Conservation (phyloP, 2,797 vertebrate species). For the Poeciliopsis turneri region DNA sequence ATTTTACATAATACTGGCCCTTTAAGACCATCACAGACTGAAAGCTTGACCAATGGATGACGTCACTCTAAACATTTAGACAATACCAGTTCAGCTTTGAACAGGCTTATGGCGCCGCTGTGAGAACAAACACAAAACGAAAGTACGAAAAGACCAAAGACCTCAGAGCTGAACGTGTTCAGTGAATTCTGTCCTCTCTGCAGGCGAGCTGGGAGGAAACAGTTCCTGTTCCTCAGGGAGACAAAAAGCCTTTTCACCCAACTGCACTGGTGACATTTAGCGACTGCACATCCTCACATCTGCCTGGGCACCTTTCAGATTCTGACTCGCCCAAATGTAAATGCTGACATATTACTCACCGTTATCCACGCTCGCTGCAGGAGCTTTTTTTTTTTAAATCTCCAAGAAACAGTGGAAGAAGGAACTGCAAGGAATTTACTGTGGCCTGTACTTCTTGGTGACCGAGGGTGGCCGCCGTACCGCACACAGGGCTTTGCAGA, state of each 20-base stretch:
- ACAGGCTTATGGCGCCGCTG: not conserved
- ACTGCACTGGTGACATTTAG: constrained; percentile 43
- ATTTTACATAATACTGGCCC: no score
- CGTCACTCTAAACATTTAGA: not conserved
- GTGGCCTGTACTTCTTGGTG: not conserved
- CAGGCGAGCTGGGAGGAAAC: constrained; percentile 21
- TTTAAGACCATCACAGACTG: not conserved
- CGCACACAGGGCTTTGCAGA: not conserved
- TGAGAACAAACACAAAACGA: not conserved
- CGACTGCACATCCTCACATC: constrained; percentile 29
- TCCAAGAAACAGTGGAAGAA: not conserved
- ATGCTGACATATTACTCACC: constrained; percentile 48
- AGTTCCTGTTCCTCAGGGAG: constrained; percentile 37
- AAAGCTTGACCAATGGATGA: not conserved
- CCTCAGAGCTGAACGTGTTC: not conserved
- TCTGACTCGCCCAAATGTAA: not conserved
- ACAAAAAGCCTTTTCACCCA: constrained; percentile 37
- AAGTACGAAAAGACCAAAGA: not conserved
- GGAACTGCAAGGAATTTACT: not conserved
- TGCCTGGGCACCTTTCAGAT: constrained; percentile 17
- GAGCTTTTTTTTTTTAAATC: not conserved
- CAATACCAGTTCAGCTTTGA: constrained; percentile 3
- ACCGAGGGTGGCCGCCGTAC: not conserved
- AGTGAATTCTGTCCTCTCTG: not conserved
- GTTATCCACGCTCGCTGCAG: constrained; percentile 1